These are phyloP conservation scores for Redunca redunca DNA, from an alignment of 2,113 vertebrate species.

Conservation along the genomic window DNA sequence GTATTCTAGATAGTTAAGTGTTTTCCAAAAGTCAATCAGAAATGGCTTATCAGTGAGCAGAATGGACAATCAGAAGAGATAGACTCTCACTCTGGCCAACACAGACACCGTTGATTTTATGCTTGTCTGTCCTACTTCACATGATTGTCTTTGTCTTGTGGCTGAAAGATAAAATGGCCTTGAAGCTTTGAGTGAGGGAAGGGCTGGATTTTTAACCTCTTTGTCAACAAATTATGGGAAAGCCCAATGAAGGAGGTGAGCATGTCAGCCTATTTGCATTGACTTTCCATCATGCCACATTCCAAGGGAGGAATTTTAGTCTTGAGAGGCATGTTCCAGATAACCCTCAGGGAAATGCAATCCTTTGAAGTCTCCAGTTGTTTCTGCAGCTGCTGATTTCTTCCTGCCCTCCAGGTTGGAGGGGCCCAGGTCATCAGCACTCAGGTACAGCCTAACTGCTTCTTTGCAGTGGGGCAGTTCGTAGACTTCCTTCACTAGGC, in stretches of 20 bases:
- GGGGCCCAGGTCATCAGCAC: background rate
- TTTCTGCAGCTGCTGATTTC: conserved; percentile 57
- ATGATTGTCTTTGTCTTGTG: conserved; percentile 7
- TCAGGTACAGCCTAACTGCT: background rate
- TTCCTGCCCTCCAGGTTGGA: background rate
- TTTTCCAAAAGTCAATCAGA: background rate
- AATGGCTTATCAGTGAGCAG: background rate
- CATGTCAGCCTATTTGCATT: conserved; percentile 50
- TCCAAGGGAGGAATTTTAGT: conserved; percentile 53
- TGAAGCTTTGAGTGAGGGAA: background rate
- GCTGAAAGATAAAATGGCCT: background rate
- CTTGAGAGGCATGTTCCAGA: conserved; percentile 39
- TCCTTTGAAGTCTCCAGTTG: conserved; percentile 58
- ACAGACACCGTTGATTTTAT: background rate
- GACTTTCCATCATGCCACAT: conserved; percentile 42
- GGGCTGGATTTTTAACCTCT: background rate
- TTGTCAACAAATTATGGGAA: conserved; percentile 40
- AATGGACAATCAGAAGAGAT: background rate
- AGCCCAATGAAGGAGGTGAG: conserved; percentile 31
- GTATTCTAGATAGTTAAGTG: background rate
- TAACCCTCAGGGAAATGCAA: conserved; percentile 39
- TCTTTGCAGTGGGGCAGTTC: background rate
- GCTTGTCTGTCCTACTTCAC: background rate
- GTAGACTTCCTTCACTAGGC: background rate
- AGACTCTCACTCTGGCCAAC: background rate